A percentile compares a stretch with the other conserved stretches of the same genome.
Evolutionary conservation across 2,888 invertebrate species (phyloP).

Genomic region (Ormyrus labotus): DNA sequence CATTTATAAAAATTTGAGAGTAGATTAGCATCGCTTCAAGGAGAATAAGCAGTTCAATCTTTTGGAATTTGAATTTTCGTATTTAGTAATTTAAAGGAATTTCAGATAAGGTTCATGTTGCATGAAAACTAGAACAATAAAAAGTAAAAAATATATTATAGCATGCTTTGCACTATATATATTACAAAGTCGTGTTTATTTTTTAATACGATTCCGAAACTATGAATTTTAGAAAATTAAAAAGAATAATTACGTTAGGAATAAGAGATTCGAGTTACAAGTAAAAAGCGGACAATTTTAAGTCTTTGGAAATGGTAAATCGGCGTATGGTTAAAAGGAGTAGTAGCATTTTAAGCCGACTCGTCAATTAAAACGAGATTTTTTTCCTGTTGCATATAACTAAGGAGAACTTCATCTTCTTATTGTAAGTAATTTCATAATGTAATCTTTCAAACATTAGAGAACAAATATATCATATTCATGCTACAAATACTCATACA

Average conservation of each 20-base stretch:
- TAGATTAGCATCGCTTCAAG: too few species aligned
- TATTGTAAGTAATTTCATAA: conserved; percentile 55
- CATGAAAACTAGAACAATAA: conserved; percentile 34
- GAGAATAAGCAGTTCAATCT: too few species aligned
- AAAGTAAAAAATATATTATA: not conserved
- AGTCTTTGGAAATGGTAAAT: conserved; percentile 1
- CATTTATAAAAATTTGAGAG: too few species aligned
- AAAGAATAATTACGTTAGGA: too few species aligned
- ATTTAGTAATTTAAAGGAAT: not conserved
- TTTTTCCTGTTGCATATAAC: conserved; percentile 57
- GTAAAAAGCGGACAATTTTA: too few species aligned
- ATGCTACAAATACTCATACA: not conserved
- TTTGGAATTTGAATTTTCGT: too few species aligned
- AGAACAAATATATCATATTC: conserved; percentile 37
- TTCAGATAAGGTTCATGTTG: conserved; percentile 27
- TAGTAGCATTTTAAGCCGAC: conserved; percentile 16
- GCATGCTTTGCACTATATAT: conserved; percentile 18
- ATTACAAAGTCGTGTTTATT: too few species aligned
- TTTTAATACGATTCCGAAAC: too few species aligned
- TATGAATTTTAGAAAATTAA: too few species aligned
- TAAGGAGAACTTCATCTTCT: conserved; percentile 54
- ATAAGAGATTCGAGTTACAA: too few species aligned
- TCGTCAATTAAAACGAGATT: conserved; percentile 41
- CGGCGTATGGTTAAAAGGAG: conserved; percentile 25
- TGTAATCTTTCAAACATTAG: conserved; percentile 49